phyloP scores from a whole-genome alignment of 2,797 vertebrate species.

The Steatocranus sp. region DNA sequence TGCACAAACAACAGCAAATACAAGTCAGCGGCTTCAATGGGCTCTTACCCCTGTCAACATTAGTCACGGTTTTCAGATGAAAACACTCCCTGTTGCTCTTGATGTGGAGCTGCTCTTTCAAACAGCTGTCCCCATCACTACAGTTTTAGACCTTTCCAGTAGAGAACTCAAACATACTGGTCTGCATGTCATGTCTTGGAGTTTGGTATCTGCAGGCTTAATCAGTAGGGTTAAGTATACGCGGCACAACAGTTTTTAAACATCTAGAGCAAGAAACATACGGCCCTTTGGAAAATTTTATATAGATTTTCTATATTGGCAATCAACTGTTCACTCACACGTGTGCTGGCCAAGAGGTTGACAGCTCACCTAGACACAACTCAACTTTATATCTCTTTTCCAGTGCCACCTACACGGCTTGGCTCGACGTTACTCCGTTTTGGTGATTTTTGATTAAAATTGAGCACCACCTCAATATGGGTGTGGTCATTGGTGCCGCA shows the following conservation, averaged over 20 bases:
- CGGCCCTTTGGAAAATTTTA: not conserved
- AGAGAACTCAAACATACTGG: not conserved
- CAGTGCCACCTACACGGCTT: accelerated
- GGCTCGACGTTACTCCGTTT: not conserved
- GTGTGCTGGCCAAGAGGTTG: not conserved
- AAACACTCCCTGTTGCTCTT: conserved; percentile 3
- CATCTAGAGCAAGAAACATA: not conserved
- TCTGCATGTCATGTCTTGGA: not conserved
- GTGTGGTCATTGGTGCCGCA: not conserved
- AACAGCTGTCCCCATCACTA: not conserved
- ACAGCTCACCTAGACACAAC: not conserved
- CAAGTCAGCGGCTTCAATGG: not conserved
- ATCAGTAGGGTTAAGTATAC: not conserved
- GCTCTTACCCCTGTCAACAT: conserved; percentile 1
- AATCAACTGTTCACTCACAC: not conserved
- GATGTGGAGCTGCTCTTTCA: not conserved
- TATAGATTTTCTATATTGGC: not conserved
- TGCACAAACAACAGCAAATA: conserved; percentile 50
- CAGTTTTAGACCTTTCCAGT: not conserved
- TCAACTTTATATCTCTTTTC: not conserved
- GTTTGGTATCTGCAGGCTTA: not conserved
- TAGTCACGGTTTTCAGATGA: not conserved
- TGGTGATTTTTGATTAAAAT: not conserved
- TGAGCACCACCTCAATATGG: not conserved
- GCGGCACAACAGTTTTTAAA: not conserved